Base-by-base conservation (phyloP, 1,140 invertebrate genomes). In the Idris sp. region DNA sequence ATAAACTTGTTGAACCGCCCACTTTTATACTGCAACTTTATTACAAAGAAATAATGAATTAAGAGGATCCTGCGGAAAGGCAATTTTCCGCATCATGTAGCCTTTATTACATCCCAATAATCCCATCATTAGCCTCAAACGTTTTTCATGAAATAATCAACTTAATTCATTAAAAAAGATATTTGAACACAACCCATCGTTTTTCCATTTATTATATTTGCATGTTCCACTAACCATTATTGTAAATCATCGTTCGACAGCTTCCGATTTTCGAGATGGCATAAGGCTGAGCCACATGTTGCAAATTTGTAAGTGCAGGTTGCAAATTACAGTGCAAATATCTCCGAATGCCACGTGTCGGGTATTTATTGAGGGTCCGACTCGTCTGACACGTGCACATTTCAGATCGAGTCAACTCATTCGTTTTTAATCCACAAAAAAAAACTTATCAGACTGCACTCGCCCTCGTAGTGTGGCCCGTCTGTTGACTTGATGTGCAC, bases 251-350 rank as follows among this genome's bases (percentile, higher is more conserved):
- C 14, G 11, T 53, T 53, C 46, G 46, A 61, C 53, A 51, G 44
- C 44, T 58, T 59, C 35, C 44, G 58, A 73, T 49, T 53, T 73
- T 73, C 51, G 61, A n/a, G n/a, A n/a, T 14, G n/a, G 36, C 78
- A 79, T 73, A 48, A 67, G 72, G 53, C 36, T n/a, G 18, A 10
- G 18, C 61, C 78, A 80, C 78, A 76, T 80, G 78, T 79, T 68
- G 43, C 26, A 56, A 44, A 59, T 59, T 64, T 14, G 67, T 61
- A 76, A 80, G 68, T 54, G 77, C 53, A 38, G 26, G 43, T 64
- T 49, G 54, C 56, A 43, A 71, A 77, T 76, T 62, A 33, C 44
- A 33, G 54, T 59, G 54, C 67, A 46, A 71, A 49, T 56, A 53
- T 58, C 53, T 36, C 48, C 36, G 59, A 58, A 43, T 54, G 76